These are phyloP conservation scores for Polypterus bichir DNA, from an alignment of 2,113 vertebrate genomes.

Conservation along the genomic window DNA sequence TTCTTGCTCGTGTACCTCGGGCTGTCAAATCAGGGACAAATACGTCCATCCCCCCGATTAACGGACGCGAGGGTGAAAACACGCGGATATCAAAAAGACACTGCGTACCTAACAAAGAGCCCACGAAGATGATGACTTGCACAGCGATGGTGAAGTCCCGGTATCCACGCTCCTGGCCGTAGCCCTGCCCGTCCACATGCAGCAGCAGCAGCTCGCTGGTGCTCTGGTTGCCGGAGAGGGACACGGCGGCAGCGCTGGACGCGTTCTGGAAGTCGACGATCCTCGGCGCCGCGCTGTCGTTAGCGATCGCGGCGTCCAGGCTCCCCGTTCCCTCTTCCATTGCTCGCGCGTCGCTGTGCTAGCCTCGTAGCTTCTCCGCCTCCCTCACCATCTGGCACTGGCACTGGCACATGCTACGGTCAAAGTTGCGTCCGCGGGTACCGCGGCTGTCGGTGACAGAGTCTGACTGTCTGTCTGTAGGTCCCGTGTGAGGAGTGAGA, in stretches of 20 bases:
- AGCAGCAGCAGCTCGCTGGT: conserved; percentile 22
- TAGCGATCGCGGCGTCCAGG: conserved; percentile 45
- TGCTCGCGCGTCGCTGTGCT: conserved; percentile 31
- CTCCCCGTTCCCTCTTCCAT: conserved; percentile 31
- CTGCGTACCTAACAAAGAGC: conserved; percentile 67
- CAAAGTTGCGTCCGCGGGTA: too few species aligned
- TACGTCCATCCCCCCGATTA: too few species aligned
- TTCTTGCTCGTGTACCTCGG: too few species aligned
- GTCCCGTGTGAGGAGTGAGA: too few species aligned
- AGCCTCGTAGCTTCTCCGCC: conserved; percentile 27
- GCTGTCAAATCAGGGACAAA: too few species aligned
- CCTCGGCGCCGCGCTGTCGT: conserved; percentile 32
- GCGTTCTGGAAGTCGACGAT: conserved; percentile 42
- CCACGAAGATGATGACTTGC: conserved; percentile 77
- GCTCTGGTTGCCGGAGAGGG: conserved; percentile 39
- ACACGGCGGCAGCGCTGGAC: conserved; percentile 37
- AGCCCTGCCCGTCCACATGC: conserved; percentile 21
- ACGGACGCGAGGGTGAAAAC: too few species aligned
- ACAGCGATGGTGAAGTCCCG: conserved; percentile 71
- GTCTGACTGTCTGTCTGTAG: too few species aligned
- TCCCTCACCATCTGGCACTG: too few species aligned
- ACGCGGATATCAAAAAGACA: too few species aligned
- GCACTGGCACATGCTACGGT: too few species aligned
- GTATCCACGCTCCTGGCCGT: conserved; percentile 60
- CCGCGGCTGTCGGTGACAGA: too few species aligned